Conservation (phyloP, 2,888 invertebrate genomes). For the Schrankia costaestrigalis region DNA sequence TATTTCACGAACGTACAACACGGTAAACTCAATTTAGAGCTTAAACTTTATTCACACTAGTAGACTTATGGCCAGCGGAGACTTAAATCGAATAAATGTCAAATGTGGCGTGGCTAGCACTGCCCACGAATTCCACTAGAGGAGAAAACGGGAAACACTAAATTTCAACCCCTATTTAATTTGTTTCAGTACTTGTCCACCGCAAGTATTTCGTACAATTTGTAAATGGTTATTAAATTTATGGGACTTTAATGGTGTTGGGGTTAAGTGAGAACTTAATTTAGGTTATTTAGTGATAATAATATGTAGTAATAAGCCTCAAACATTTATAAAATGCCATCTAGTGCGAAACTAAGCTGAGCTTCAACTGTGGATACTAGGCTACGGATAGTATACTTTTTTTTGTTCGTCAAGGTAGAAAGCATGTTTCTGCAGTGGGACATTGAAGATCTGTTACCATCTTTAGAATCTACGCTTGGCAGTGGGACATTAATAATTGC, state of each 20-base stretch:
- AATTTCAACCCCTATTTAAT: slow-evolving; percentile 50
- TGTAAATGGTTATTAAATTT: slow-evolving; percentile 20
- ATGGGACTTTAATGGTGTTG: slow-evolving; percentile 9
- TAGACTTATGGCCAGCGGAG: slow-evolving; percentile 47
- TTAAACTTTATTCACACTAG: slow-evolving; percentile 58
- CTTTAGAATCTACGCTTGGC: too few relatives aligned
- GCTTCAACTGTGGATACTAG: too few relatives aligned
- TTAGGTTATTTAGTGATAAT: too few relatives aligned
- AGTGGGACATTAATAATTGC: too few relatives aligned
- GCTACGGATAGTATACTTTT: too few relatives aligned
- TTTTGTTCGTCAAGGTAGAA: too few relatives aligned
- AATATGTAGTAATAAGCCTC: too few relatives aligned
- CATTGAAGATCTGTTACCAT: too few relatives aligned
- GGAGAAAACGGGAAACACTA: slow-evolving; percentile 47
- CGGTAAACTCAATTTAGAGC: slow-evolving; percentile 55
- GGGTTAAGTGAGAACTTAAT: too few relatives aligned
- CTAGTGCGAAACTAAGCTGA: too few relatives aligned
- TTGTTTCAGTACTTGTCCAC: slow-evolving; percentile 34
- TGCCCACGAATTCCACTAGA: slow-evolving; percentile 22
- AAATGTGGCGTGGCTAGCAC: slow-evolving; percentile 46
- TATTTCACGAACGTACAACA: slow-evolving; percentile 38
- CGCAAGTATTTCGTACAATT: slow-evolving; percentile 29
- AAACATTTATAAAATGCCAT: too few relatives aligned
- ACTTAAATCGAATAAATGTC: slow-evolving; percentile 72
- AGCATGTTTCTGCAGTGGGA: too few relatives aligned